phyloP scores from a whole-genome alignment of 2,797 vertebrate genomes.

The Anableps anableps region DNA sequence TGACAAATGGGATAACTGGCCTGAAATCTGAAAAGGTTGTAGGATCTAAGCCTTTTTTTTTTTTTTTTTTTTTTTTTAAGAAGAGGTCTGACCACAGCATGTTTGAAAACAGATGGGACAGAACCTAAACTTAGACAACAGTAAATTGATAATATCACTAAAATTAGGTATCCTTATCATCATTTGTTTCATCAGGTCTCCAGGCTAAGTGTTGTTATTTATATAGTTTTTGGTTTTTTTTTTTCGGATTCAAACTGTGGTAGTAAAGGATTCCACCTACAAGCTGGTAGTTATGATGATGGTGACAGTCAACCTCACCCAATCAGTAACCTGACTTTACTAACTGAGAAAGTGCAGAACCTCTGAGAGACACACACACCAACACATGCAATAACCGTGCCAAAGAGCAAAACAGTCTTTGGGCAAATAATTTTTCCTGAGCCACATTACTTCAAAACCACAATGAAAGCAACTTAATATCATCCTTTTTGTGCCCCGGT shows the following conservation, averaged over 20 bases:
- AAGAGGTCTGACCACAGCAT: too few species aligned
- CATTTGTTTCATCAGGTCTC: not conserved
- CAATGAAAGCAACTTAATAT: slow-evolving; percentile 42
- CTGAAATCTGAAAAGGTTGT: too few species aligned
- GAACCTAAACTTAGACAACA: too few species aligned
- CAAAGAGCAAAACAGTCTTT: slow-evolving; percentile 54
- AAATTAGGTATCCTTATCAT: too few species aligned
- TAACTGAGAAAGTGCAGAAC: slow-evolving; percentile 70
- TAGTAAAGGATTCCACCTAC: slow-evolving; percentile 33
- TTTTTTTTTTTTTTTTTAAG: too few species aligned
- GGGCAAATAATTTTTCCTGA: slow-evolving; percentile 54
- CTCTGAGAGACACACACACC: slow-evolving; percentile 56
- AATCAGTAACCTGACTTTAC: too few species aligned
- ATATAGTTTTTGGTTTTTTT: too few species aligned
- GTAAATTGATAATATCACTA: too few species aligned
- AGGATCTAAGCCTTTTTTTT: too few species aligned
- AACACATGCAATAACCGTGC: slow-evolving; percentile 22
- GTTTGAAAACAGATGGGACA: too few species aligned
- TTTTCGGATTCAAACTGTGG: too few species aligned
- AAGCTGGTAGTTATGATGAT: slow-evolving; percentile 63
- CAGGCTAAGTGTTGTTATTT: not conserved
- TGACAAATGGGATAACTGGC: too few species aligned
- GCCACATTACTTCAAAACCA: slow-evolving; percentile 35
- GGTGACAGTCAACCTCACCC: slow-evolving; percentile 55
- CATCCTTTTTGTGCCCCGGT: slow-evolving; percentile 40